Evolutionary conservation across 2,888 invertebrate genomes (phyloP), one percentile per base, ranked within the genome.

Genomic region (Euclidia mi): DNA sequence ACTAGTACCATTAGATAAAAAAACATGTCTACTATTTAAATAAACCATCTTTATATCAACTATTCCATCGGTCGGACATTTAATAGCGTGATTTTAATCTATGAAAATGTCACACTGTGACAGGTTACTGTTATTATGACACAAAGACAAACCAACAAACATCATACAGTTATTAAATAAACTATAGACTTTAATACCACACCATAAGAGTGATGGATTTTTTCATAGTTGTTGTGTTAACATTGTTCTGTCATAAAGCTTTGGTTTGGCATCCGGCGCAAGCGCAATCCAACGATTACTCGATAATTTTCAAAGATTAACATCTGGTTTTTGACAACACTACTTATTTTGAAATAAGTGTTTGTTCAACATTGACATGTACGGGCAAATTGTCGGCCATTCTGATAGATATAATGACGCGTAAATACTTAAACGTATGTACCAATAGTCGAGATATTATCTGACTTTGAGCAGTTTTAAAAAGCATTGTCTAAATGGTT

Each of bases 231-330:
- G 29, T 14, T 11, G 3, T 25, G 17, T 12, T 52, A 53, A 48
- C 44, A 62, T 69, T 66, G 71, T 65, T 47, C 50, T 56, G 65
- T 75, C 76, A 76, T 79, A 78, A 71, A 78, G 71, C 83, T 87
- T 87, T 82, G 81, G 84, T 82, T 86, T 87, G 90, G 89, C 92
- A 91, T 91, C 91, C 92, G 90, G 88, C 92, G 91, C 84, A 82
- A 77, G 90, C 91, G 92, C 92, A 91, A 84, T 89, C 85, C 88
- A 84, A 84, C 91, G 92, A 92, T 92, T 93, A 94, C 85, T 91
- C 87, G 93, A 94, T 94, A 94, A 93, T 94, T 94, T 92, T 70
- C 81, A 67, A 69, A 87, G 92, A 93, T 93, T 85, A 84, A 74
- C 81, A 92, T 92, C 89, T 6, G 68, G 75, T 80, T 90, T 74